Conservation (phyloP, 2,888 invertebrate species). For the Microplitis manilae region DNA sequence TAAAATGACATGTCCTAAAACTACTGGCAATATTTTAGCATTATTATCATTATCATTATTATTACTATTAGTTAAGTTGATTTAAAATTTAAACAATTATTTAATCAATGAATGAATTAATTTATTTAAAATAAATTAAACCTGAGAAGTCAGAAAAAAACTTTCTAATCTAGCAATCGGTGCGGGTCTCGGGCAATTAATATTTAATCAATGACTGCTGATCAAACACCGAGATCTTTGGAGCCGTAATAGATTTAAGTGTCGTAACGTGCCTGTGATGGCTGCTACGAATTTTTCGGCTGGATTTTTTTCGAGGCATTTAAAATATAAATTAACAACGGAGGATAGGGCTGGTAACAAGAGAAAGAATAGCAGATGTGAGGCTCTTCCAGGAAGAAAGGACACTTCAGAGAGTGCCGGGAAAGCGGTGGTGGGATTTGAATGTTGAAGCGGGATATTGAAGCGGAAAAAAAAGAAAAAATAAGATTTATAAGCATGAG, state of each 20-base stretch:
- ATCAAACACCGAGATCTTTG: not conserved
- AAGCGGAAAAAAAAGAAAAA: constrained; percentile 6
- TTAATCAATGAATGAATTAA: not conserved
- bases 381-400: constrained; percentile 38
- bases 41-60: not conserved
- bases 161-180: constrained; percentile 17
- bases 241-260: constrained; percentile 1
- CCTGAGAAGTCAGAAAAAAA: not conserved
- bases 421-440: not conserved
- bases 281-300: constrained; percentile 32
- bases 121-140: not conserved
- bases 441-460: not conserved
- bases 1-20: not conserved
- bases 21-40: not conserved
- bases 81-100: no score
- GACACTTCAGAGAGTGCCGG: not conserved
- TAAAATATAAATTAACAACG: constrained; percentile 39
- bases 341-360: constrained; percentile 31
- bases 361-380: constrained; percentile 52
- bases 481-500: not conserved
- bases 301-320: not conserved
- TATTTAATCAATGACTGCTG: constrained; percentile 2
- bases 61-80: no score
- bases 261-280: constrained; percentile 1
- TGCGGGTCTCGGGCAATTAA: not conserved